Conservation (phyloP, 2,888 invertebrate species). For the Oegoconia quadripuncta region DNA sequence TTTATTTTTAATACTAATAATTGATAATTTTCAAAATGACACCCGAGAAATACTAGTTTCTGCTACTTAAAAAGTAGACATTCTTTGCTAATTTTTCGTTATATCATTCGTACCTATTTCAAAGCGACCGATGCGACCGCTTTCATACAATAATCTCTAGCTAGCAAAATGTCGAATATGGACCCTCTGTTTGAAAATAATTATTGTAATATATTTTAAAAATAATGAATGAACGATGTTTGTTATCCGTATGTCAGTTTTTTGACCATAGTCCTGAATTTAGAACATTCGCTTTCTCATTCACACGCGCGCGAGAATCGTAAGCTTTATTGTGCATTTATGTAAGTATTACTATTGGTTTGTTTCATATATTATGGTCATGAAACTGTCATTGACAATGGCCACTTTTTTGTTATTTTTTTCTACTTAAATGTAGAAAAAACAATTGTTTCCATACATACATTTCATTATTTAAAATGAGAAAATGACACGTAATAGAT, state of each 20-base stretch:
- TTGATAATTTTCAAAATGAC: too few relatives aligned
- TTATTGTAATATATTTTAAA: slow-evolving; percentile 18
- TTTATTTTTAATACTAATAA: too few relatives aligned
- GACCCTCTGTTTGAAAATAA: not conserved
- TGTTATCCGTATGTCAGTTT: not conserved
- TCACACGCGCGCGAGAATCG: not conserved
- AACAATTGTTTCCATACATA: not conserved
- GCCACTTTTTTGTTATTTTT: not conserved
- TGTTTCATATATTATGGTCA: not conserved
- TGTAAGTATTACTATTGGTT: not conserved
- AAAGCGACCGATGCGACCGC: too few relatives aligned
- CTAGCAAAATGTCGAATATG: not conserved
- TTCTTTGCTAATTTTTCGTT: not conserved
- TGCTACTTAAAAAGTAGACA: too few relatives aligned
- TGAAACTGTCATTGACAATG: not conserved
- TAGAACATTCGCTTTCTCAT: not conserved
- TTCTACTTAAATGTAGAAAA: not conserved
- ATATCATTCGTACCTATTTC: too few relatives aligned
- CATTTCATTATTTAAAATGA: not conserved
- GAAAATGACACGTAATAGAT: too few relatives aligned
- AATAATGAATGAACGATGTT: slow-evolving; percentile 10
- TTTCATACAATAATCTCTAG: too few relatives aligned
- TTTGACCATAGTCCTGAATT: not conserved
- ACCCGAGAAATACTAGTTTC: too few relatives aligned
- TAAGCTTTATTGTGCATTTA: not conserved